Evolutionary conservation across 2,888 invertebrate genomes (phyloP).

Genomic region (Periphyllus acericola): DNA sequence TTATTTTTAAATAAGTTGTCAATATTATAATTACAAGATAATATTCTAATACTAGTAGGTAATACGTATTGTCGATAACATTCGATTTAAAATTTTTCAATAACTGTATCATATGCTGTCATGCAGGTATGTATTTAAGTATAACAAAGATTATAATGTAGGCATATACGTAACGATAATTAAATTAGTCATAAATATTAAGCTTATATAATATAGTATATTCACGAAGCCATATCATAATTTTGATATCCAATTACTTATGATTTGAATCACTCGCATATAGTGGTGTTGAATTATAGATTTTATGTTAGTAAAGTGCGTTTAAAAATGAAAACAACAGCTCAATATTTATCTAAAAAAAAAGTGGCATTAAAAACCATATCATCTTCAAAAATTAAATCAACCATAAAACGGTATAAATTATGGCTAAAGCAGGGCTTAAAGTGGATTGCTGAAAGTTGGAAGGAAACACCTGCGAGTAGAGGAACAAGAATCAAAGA

Average conservation of each 20-base stretch:
- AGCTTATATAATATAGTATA: neutral
- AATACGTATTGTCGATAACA: neutral
- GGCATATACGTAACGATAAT: neutral
- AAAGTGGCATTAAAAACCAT: neutral
- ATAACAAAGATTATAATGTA: neutral
- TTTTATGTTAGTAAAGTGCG: neutral
- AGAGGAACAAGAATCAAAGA: neutral
- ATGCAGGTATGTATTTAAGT: neutral
- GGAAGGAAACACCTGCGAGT: neutral
- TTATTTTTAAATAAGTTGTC: neutral
- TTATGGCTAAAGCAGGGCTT: constrained; percentile 13
- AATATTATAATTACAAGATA: neutral
- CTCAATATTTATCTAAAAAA: neutral
- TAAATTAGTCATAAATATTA: neutral
- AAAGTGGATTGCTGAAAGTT: neutral
- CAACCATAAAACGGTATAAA: constrained; percentile 9
- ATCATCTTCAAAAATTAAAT: neutral
- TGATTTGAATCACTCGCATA: neutral
- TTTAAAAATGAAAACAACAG: constrained; percentile 16
- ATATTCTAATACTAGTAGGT: neutral
- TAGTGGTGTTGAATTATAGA: neutral
- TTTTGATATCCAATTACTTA: constrained; percentile 16
- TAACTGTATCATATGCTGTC: neutral
- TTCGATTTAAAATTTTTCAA: neutral
- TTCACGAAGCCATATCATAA: constrained; percentile 4